phyloP scores from a whole-genome alignment of 1,140 invertebrate species.

The Euschistus heros region DNA sequence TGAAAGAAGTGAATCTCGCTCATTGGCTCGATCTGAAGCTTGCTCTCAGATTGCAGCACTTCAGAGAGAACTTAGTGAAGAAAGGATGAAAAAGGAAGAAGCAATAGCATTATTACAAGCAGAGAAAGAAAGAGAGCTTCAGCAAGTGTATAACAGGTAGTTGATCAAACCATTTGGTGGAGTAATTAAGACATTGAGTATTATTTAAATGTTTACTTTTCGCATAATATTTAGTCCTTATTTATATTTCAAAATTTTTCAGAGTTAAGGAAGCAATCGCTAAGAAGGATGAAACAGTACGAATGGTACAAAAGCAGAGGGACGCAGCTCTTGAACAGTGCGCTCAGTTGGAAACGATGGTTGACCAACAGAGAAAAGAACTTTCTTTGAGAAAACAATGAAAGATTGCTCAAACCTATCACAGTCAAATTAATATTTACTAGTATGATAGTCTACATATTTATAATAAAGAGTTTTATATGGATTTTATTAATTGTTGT shows the following conservation, averaged over 20 bases:
- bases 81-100: constrained; percentile 25
- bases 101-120: constrained; percentile 24
- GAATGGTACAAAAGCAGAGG: constrained; percentile 54
- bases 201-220: background rate
- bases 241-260: constrained; percentile 25
- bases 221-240: background rate
- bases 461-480: too few species aligned
- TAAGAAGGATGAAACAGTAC: constrained; percentile 61
- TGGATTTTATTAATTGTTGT: too few species aligned
- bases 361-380: constrained; percentile 63
- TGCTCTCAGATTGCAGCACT: constrained; percentile 24
- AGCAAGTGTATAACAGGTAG: constrained; percentile 31
- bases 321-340: constrained; percentile 55
- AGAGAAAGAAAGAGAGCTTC: constrained; percentile 30
- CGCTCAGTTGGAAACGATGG: constrained; percentile 57
- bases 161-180: too few species aligned
- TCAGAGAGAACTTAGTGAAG: constrained; percentile 28
- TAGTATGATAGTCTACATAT: too few species aligned
- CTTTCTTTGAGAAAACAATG: constrained; percentile 6
- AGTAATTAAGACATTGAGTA: too few species aligned
- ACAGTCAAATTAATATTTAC: too few species aligned
- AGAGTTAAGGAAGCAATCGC: constrained; percentile 67
- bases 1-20: constrained; percentile 5
- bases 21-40: constrained; percentile 16
- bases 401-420: too few species aligned